Evolutionary conservation across 2,888 invertebrate genomes (phyloP), one percentile per base, ranked within the genome.

Genomic region (Andrena fulva): DNA sequence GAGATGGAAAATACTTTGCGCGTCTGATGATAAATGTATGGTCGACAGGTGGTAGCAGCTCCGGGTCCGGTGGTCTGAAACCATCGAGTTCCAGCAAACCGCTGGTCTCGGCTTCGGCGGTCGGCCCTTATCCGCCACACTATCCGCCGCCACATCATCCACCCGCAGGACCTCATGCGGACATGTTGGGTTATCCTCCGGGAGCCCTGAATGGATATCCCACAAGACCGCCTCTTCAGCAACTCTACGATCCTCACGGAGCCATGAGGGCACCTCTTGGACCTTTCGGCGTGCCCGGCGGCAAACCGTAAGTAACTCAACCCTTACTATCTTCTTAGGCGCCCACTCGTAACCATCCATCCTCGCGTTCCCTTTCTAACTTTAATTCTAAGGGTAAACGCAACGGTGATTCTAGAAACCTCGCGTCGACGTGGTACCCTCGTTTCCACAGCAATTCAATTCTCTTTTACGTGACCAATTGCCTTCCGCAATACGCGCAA

Each of bases 251-350:
- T 93, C 96, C 96, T 82, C 96, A 96, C 91, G 95, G 95, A 64
- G 96, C 96, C 90, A 96, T 96, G 96, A 94, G 96, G 91, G 96
- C 96, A 69, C 95, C 95, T 56, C 94, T 96, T 48, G 95, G 96
- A 82, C 95, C 96, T 70, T 94, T 97, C 56, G 96, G 96, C 81
- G 95, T 97, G 87, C 97, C 97, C 81, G 97, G 97, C 84, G 97
- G 97, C 91, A 97, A 97, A 95, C 97, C 97, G 97, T 97, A 95
- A 97, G 97, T 96, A 89, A 42, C 42, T 16, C 80, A 82, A 70
- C 52, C 60, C 69, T 60, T 74, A 27, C 16, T 56, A 3, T 12
- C 74, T 62, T 33, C 35, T 12, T 54, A 24, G 24, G 59, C 63
- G 27, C 52, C 35, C 35, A 35, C 35, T 59, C 59, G 3, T 5